Evolutionary conservation across 2,888 invertebrate species (phyloP).

Genomic region (Xestia rhomboidea): DNA sequence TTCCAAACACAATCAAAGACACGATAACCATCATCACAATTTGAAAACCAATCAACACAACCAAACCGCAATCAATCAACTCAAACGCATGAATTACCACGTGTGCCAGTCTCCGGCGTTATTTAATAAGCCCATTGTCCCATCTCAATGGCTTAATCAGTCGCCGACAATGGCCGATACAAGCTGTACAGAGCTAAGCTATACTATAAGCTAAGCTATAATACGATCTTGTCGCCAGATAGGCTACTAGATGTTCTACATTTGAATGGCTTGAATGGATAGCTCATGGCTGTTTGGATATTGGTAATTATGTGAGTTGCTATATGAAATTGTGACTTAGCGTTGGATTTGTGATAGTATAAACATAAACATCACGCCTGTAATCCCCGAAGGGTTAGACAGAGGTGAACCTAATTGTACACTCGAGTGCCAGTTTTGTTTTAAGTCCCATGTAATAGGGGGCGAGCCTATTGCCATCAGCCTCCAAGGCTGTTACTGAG

Average conservation of each 20-base stretch:
- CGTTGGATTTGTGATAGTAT: not conserved
- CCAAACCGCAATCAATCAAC: slow-evolving; percentile 38
- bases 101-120: slow-evolving; percentile 36
- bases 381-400: not conserved
- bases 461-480: no score
- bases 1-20: not conserved
- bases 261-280: slow-evolving; percentile 34
- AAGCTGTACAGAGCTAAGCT: slow-evolving; percentile 41
- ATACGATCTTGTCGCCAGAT: slow-evolving; percentile 49
- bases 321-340: not conserved
- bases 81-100: slow-evolving; percentile 47
- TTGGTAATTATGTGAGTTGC: slow-evolving; percentile 33
- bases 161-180: slow-evolving; percentile 64
- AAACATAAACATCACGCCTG: not conserved
- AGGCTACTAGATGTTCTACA: slow-evolving; percentile 31
- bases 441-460: no score
- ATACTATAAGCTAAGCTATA: slow-evolving; percentile 50
- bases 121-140: slow-evolving; percentile 73
- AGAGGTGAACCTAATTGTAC: no score
- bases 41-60: slow-evolving; percentile 20
- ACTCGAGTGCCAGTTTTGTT: no score
- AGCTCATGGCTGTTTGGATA: slow-evolving; percentile 25
- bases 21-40: not conserved
- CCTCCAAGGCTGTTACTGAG: no score
- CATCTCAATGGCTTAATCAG: slow-evolving; percentile 73